Evolutionary conservation across 2,888 invertebrate species (phyloP).

Genomic region (Tenthredo notha): DNA sequence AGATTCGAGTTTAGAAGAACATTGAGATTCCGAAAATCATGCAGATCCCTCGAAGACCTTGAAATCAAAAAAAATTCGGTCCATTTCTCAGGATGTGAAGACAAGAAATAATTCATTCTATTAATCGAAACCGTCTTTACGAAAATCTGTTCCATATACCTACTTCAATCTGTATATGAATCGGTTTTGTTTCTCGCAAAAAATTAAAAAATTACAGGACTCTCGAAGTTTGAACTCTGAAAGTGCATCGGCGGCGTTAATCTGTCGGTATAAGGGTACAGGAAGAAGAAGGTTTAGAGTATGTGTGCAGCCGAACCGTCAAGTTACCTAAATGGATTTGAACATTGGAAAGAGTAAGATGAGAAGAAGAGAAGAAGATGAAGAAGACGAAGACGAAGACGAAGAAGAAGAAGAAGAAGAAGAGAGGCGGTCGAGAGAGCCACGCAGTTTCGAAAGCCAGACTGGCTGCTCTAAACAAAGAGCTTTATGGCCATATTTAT

Average conservation of each 20-base stretch:
- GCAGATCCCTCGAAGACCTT: too few relatives aligned
- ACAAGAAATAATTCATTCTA: too few relatives aligned
- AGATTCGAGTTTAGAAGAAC: too few relatives aligned
- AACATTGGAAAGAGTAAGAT: conserved; percentile 24
- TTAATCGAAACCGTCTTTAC: too few relatives aligned
- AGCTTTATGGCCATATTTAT: conserved; percentile 77
- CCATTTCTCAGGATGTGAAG: too few relatives aligned
- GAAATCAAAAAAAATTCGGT: too few relatives aligned
- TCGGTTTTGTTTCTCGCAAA: not conserved
- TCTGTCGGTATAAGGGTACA: not conserved
- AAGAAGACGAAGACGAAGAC: conserved; percentile 12
- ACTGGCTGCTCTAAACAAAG: conserved; percentile 75
- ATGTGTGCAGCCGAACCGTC: conserved; percentile 41
- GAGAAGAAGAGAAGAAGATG: conserved; percentile 46
- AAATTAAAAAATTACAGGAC: not conserved
- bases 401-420: conserved; percentile 30
- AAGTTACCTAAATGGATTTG: conserved; percentile 52
- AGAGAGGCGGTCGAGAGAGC: conserved; percentile 46
- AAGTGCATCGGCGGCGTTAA: not conserved
- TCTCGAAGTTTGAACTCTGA: not conserved
- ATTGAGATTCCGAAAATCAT: too few relatives aligned
- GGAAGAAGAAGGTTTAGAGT: not conserved
- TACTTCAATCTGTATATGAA: too few relatives aligned
- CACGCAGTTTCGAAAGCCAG: conserved; percentile 71
- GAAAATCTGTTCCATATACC: too few relatives aligned